Base-by-base conservation (phyloP, 2,113 vertebrate species). In the Lucifuga dentata region DNA sequence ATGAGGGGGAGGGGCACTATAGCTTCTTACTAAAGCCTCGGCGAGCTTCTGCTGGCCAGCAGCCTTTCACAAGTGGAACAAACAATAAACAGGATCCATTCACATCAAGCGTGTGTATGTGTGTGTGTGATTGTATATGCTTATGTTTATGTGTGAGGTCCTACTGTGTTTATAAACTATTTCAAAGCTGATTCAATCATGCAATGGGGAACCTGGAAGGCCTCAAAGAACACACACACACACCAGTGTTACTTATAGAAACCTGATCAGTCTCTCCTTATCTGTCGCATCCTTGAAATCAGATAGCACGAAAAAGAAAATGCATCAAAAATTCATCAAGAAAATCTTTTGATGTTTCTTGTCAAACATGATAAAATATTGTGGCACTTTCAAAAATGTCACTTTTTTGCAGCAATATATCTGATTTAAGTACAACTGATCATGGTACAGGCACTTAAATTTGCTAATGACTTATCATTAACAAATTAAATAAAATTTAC, bases 31-130 rank as follows among this genome's bases (percentile, higher is more conserved):
- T 68, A 45, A 58, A 74, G 41, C 67, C 66, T 67, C 51, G 39
- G 48, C 35, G 36, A 68, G 52, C 52, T 17, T 51, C 56, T 4
- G 33, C 53, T 65, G 52, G 43, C 67, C 62, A 23, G 17, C 68
- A 68, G 68, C 45, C 58, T 21, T 15, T 67, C 60, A 49, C 56
- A 35, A 46, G 67, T 36, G 56, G 82, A 85, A 77, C 70, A 78
- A 86, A 86, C 78, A 75, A 65, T 72, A 78, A 86, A 86, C 78
- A 75, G 62, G 69, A 78, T 51, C 11, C 38, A 41, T 21, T 70
- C 68, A 49, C 35, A 45, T 61, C 5, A 40, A 59, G 61, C 13
- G 11, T 50, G 55, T 73, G 68, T 33, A n/a, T 48, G 39, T 23
- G 57, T 32, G 50, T 53, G 17, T 45, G 17, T 2, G 40, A 26